Evolutionary conservation across 1,140 invertebrate species (phyloP), one percentile per base, ranked within the genome.

Genomic region (Nasonia vitripennis): DNA sequence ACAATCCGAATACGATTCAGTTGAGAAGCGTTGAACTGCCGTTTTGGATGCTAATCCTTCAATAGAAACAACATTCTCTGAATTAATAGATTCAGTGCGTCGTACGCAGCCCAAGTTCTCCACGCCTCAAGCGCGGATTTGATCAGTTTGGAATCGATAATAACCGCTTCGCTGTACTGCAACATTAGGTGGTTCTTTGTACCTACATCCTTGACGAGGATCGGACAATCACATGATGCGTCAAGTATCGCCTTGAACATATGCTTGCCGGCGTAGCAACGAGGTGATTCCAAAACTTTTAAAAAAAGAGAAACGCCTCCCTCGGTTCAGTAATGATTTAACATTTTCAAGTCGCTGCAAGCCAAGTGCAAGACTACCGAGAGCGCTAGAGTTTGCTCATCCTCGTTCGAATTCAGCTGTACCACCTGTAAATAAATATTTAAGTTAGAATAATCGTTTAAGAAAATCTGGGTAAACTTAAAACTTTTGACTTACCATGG

Each of bases 11-110:
- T 94, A 51, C 95, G 91, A 81, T 95, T 95, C 75, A 96, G 92
- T 90, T 96, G 96, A 17, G 94, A 94, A n/a, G 95, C 93, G 90
- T 96, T 97, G 89, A 96, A 96, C 86, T 94, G 93, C 62, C 95
- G 93, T 86, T 95, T 94, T 7, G 95, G 95, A 89, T 96, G 95
- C 78, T 95, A 94, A 85, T 95, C 94, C 78, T 94, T 91, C 34
- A 96, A 91, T 6, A 96, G 88, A 27, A 91, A 74, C 7, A 92
- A 45, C 48, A 93, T 81, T 0, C 93, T 93, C 84, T 95, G 94
- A 89, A 95, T 89, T 9, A 94, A 87, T 27, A 94, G 87, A 86
- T 94, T 90, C 84, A 94, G 89, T 23, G 92, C 90, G 80, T 94
- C 92, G 74, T 91, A 90, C 89, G 94, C 93, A 34, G 94, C 94